These are phyloP conservation scores for Volucella zonaria DNA, from an alignment of 2,888 invertebrate species.

Conservation along the genomic window DNA sequence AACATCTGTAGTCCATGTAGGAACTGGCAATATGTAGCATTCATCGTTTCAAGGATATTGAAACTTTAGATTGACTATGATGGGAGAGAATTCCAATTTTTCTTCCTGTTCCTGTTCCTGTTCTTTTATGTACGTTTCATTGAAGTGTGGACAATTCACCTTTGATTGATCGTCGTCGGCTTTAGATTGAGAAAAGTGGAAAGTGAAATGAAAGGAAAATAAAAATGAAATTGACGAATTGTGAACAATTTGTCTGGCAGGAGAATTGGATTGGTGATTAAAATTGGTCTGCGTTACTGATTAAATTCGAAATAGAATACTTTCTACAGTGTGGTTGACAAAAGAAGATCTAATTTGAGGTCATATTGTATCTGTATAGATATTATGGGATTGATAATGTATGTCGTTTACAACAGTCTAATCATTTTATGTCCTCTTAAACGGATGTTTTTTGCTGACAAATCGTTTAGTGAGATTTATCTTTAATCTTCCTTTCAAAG, in stretches of 20 bases:
- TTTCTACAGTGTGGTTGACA: neutral
- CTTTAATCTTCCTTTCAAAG: too few species aligned
- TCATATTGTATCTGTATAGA: too few species aligned
- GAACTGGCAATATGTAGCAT: neutral
- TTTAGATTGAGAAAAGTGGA: constrained; percentile 8
- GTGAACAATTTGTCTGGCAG: constrained; percentile 28
- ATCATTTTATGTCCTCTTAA: too few species aligned
- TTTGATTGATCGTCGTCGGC: constrained; percentile 60
- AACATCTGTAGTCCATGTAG: constrained; percentile 32
- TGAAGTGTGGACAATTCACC: constrained; percentile 66
- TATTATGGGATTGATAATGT: too few species aligned
- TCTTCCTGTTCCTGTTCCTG: too few species aligned
- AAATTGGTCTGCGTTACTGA: constrained; percentile 16
- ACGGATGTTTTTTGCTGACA: neutral
- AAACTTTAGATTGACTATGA: constrained; percentile 50
- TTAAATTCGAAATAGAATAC: constrained; percentile 2
- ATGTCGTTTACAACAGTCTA: too few species aligned
- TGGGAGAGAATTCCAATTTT: constrained; percentile 52
- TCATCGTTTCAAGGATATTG: constrained; percentile 43
- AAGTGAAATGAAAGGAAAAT: neutral
- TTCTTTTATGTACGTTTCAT: constrained; percentile 34
- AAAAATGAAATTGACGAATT: constrained; percentile 30
- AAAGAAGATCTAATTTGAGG: neutral
- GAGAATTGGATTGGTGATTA: constrained; percentile 48
- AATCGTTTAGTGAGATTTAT: neutral